These are phyloP conservation scores for Eupithecia vulgata DNA, from an alignment of 2,888 invertebrate species.

Conservation along the genomic window DNA sequence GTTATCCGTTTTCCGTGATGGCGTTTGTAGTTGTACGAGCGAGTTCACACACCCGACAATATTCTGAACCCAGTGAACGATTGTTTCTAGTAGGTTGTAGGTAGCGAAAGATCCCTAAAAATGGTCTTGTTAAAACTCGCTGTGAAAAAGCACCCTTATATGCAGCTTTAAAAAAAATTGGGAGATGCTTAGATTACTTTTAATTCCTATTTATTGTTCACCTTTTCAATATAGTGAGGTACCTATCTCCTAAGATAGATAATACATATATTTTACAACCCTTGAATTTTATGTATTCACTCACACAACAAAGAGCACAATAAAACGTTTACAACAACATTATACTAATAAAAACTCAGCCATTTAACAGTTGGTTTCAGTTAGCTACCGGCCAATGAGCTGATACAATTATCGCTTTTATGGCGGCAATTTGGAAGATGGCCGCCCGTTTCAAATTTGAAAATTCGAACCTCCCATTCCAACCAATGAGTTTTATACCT, in stretches of 20 bases:
- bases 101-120: too few relatives aligned
- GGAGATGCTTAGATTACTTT: too few relatives aligned
- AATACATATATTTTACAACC: background rate
- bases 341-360: constrained; percentile 38
- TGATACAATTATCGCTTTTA: constrained; percentile 78
- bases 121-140: too few relatives aligned
- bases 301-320: constrained; percentile 29
- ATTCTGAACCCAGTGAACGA: too few relatives aligned
- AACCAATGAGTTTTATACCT: constrained; percentile 74
- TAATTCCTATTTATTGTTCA: background rate
- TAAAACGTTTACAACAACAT: constrained; percentile 38
- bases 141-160: too few relatives aligned
- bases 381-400: constrained; percentile 78
- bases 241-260: background rate
- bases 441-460: constrained; percentile 73
- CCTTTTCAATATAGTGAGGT: background rate
- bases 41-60: too few relatives aligned
- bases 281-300: constrained; percentile 12
- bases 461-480: constrained; percentile 69
- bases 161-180: too few relatives aligned
- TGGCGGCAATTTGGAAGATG: constrained; percentile 77
- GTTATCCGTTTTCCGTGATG: too few relatives aligned
- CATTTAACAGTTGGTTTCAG: constrained; percentile 71
- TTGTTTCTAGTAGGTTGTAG: too few relatives aligned
- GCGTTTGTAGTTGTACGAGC: too few relatives aligned